These are phyloP conservation scores for Rhea americana DNA, from an alignment of 2,113 vertebrate genomes.

Conservation along the genomic window DNA sequence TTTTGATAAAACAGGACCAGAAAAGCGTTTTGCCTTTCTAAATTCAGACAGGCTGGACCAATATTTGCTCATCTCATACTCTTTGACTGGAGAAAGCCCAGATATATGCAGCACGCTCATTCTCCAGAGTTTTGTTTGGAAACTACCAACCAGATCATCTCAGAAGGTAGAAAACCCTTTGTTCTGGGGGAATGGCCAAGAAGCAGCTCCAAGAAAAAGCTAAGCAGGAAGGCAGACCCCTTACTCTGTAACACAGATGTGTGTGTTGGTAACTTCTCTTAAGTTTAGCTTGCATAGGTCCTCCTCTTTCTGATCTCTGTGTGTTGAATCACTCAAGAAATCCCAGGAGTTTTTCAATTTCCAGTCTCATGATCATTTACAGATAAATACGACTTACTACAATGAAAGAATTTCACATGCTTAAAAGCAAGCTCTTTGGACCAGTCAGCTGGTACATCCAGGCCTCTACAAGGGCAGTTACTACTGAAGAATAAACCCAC, in stretches of 20 bases:
- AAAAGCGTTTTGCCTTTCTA: neutral
- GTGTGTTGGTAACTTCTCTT: neutral
- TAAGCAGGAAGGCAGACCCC: neutral
- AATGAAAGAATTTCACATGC: neutral
- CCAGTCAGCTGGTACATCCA: accelerated
- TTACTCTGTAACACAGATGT: accelerated
- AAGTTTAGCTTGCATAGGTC: neutral
- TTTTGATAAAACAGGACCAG: neutral
- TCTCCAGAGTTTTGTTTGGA: neutral
- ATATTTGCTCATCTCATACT: neutral
- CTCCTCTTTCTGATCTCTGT: accelerated
- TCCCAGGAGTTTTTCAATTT: neutral
- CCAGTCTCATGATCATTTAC: neutral
- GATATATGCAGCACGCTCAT: neutral
- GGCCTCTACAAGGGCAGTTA: accelerated
- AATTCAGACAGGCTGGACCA: neutral
- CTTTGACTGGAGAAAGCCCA: neutral
- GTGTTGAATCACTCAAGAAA: neutral
- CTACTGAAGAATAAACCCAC: neutral
- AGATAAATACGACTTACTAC: neutral
- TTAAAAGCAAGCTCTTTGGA: neutral
- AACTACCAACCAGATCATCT: neutral
- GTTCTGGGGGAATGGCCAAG: neutral
- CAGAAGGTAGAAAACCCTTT: neutral
- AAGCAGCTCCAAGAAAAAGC: neutral